A percentile compares a stretch with the other conserved stretches of the same genome.
phyloP scores from a whole-genome alignment of 2,888 invertebrate species.

The Thyatira batis region DNA sequence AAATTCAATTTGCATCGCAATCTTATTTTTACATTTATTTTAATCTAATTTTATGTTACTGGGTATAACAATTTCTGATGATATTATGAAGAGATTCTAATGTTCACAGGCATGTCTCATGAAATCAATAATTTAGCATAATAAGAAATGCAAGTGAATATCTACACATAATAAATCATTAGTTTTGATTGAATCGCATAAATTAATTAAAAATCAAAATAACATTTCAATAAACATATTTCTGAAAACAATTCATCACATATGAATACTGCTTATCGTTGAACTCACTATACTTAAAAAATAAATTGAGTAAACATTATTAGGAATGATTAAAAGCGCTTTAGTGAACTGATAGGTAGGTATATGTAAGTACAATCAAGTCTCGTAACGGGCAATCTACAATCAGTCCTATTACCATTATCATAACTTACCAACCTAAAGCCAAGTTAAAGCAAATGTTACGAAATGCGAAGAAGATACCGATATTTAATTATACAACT shows the following conservation, averaged over 20 bases:
- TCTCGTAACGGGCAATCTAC: background rate
- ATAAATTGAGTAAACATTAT: conserved; percentile 8
- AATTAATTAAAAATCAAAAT: conserved; percentile 10
- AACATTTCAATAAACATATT: conserved; percentile 10
- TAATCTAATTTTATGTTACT: background rate
- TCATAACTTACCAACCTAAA: too few species aligned
- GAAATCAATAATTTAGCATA: background rate
- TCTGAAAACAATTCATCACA: conserved; percentile 27
- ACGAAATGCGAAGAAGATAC: too few species aligned
- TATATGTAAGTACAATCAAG: background rate
- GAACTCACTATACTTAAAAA: conserved; percentile 23
- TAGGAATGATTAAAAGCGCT: conserved; percentile 4
- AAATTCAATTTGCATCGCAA: conserved; percentile 23
- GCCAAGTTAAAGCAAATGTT: too few species aligned
- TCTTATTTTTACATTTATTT: background rate
- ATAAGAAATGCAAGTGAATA: background rate
- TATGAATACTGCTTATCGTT: conserved; percentile 32
- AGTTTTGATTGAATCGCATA: conserved; percentile 5
- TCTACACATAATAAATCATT: background rate
- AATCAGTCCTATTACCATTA: too few species aligned
- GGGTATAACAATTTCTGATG: background rate
- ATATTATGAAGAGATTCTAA: background rate
- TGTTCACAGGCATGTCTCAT: background rate
- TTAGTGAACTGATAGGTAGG: background rate
- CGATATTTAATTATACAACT: too few species aligned